Percentiles rank a stretch among this genome's conserved stretches.
These are phyloP conservation scores for Pelecanus crispus DNA, from an alignment of 2,113 vertebrate species.

Conservation along the genomic window DNA sequence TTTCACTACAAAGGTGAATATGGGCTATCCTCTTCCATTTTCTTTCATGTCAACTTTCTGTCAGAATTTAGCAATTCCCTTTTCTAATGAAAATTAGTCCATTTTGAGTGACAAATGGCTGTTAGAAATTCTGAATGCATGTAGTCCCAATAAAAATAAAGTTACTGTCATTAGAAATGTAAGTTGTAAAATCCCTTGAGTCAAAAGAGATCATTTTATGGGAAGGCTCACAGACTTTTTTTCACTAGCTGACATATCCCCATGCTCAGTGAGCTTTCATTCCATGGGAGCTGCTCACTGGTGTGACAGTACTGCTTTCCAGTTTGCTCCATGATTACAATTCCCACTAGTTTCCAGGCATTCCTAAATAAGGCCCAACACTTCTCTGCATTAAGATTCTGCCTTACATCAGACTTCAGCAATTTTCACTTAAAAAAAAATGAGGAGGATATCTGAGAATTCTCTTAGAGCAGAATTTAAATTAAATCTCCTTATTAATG, in stretches of 20 bases:
- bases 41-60: not conserved
- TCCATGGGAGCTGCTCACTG: not conserved
- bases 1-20: not conserved
- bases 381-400: not conserved
- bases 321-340: not conserved
- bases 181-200: not conserved
- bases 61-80: not conserved
- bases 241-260: not conserved
- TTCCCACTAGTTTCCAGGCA: not conserved
- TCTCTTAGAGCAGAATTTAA: conserved; percentile 45
- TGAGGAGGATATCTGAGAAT: not conserved
- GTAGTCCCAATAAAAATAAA: not conserved
- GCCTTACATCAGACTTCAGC: conserved; percentile 23
- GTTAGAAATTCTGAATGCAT: not conserved
- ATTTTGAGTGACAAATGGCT: not conserved
- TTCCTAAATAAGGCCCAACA: not conserved
- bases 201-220: not conserved
- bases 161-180: not conserved
- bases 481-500: conserved; percentile 60
- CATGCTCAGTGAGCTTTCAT: not conserved
- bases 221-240: not conserved
- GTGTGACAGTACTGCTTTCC: not conserved
- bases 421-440: not conserved
- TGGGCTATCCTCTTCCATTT: not conserved
- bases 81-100: not conserved